Base-by-base conservation (phyloP, 2,797 vertebrate genomes). In the Bryconaethiops microstoma region DNA sequence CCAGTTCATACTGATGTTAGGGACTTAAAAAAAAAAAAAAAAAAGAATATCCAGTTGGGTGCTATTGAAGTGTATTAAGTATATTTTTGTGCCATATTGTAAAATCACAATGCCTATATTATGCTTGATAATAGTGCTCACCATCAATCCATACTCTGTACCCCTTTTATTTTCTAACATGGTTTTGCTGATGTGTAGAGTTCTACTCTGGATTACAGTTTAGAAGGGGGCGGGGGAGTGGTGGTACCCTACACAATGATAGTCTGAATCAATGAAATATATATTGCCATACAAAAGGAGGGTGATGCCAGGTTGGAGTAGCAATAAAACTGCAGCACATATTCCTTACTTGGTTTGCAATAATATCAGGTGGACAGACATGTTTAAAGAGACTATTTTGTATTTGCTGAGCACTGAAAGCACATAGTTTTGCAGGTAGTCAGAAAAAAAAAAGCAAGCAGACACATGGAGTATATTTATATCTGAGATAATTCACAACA, bases 61-160 rank as follows among this genome's bases (percentile, higher is more conserved):
- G 69, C 79, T 83, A 59, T 74, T 59, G 68, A 29, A 68, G 19
- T 83, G 73, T 64, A 42, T 71, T 63, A 74, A 77, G 76, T 65
- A 55, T 40, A 64, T 23, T 83, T 79, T 68, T 73, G 88, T 91
- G 88, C 88, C 86, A 87, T 87, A 75, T 84, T 67, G 74, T 25
- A 35, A 78, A 57, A 64, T 72, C 77, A 21, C 59, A 71, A 75
- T 57, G 54, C 75, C 73, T 81, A 39, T 80, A 52, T 69, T 82
- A 80, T 81, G 69, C 79, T 71, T 82, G 73, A 73, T 74, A 75
- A 60, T 81, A 67, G 65, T 71, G 63, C 60, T 77, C 71, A 35
- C 21, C 65, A 65, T 68, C 21, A 60, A 4, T 25, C 54, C 54
- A 40, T 25, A 35, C 40, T 35, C n/a, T 78, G 19, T 54, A 57